phyloP scores from a whole-genome alignment of 2,797 vertebrate genomes.

The Otolemur crassicaudatus region DNA sequence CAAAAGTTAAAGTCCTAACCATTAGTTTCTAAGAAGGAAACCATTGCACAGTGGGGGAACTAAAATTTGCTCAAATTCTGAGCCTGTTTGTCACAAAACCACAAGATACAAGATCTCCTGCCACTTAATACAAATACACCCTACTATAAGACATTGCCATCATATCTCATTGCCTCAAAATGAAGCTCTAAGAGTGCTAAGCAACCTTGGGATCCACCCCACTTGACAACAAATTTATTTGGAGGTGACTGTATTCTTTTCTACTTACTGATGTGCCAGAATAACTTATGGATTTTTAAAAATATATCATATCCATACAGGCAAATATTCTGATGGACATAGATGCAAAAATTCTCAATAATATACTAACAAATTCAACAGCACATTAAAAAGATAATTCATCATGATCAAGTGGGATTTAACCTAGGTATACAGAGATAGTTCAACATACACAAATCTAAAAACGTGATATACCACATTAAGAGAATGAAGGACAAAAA shows the following conservation, averaged over 20 bases:
- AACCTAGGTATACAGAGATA: neutral
- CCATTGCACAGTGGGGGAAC: neutral
- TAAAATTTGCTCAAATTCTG: neutral
- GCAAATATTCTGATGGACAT: neutral
- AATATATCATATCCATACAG: neutral
- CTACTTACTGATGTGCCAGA: neutral
- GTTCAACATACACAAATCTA: neutral
- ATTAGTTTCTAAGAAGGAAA: neutral
- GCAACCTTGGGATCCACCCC: neutral
- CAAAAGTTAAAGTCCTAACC: neutral
- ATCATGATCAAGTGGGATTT: neutral
- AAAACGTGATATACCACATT: neutral
- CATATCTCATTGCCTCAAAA: neutral
- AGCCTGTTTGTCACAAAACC: neutral
- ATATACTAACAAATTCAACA: neutral
- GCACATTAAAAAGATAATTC: neutral
- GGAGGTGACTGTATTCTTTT: neutral
- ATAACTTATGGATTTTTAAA: neutral
- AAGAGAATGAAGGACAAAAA: neutral
- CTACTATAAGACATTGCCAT: neutral
- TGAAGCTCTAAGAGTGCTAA: neutral
- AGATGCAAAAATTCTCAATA: neutral
- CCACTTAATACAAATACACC: neutral
- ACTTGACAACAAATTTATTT: slow-evolving; percentile 11
- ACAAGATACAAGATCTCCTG: neutral